These are phyloP conservation scores for Drosophila barbarae DNA, from an alignment of 2,888 invertebrate genomes.

Conservation along the genomic window DNA sequence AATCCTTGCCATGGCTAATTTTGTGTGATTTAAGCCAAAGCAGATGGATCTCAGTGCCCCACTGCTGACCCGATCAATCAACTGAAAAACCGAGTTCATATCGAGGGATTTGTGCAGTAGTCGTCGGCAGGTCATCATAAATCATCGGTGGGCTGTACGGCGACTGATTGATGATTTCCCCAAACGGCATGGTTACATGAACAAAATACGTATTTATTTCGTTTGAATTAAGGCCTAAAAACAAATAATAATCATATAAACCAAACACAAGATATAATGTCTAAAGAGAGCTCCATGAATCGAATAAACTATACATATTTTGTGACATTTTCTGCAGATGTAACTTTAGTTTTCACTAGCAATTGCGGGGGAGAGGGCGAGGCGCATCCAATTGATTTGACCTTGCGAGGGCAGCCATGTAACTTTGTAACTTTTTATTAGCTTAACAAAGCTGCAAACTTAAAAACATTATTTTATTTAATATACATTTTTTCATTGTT, in stretches of 20 bases:
- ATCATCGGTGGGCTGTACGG: slow-evolving; percentile 7
- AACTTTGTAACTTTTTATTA: background rate
- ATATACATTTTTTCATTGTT: no score
- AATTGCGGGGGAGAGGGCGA: background rate
- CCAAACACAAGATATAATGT: background rate
- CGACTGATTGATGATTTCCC: slow-evolving; percentile 16
- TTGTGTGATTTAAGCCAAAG: no score
- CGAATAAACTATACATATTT: background rate
- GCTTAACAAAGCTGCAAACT: no score
- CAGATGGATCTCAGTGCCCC: background rate
- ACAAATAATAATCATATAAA: background rate
- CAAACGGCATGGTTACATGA: background rate
- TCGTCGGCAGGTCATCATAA: slow-evolving; percentile 4
- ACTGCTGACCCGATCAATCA: slow-evolving; percentile 3
- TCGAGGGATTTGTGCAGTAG: slow-evolving; percentile 12
- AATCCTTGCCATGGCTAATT: slow-evolving; percentile 1
- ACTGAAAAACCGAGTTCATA: background rate
- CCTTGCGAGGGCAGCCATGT: background rate
- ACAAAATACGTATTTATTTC: background rate
- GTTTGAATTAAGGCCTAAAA: background rate
- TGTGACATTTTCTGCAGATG: background rate
- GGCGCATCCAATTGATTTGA: slow-evolving; percentile 13
- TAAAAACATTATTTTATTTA: no score
- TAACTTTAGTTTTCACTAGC: background rate
- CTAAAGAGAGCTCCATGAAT: background rate